Conservation (phyloP, 2,888 invertebrate genomes). For the Cremastobaeus sp. region DNA sequence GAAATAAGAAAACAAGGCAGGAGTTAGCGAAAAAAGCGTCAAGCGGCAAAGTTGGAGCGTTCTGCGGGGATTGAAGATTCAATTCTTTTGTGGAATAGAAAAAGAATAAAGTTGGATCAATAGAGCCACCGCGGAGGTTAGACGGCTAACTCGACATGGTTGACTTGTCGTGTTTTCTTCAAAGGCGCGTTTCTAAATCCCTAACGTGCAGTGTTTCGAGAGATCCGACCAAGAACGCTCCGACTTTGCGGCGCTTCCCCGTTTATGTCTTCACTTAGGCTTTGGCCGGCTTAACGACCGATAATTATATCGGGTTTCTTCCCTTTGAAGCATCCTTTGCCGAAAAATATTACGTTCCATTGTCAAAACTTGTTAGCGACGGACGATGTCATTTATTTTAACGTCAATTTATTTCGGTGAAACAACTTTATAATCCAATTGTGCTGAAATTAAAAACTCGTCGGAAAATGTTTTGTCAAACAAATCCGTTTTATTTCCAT, state of each 20-base stretch:
- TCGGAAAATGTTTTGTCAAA: too few relatives aligned
- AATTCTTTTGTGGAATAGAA: slow-evolving; percentile 71
- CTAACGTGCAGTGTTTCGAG: slow-evolving; percentile 56
- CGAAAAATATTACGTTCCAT: slow-evolving; percentile 21
- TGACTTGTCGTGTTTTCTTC: slow-evolving; percentile 71
- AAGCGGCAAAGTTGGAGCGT: slow-evolving; percentile 65
- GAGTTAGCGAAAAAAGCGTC: slow-evolving; percentile 59
- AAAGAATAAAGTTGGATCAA: slow-evolving; percentile 70
- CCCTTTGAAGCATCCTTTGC: slow-evolving; percentile 11
- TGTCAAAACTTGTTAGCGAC: neutral
- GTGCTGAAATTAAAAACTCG: too few relatives aligned
- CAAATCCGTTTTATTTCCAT: too few relatives aligned
- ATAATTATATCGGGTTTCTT: slow-evolving; percentile 42
- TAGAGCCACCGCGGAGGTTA: slow-evolving; percentile 64
- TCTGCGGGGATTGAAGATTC: slow-evolving; percentile 71
- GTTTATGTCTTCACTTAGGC: slow-evolving; percentile 34
- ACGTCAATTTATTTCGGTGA: neutral
- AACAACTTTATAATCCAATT: neutral
- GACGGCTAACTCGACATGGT: slow-evolving; percentile 63
- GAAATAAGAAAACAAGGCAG: slow-evolving; percentile 35
- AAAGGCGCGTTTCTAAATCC: slow-evolving; percentile 74
- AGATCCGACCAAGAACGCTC: slow-evolving; percentile 52
- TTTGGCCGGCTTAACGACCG: slow-evolving; percentile 34
- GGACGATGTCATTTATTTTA: slow-evolving; percentile 17
- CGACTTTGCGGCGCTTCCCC: slow-evolving; percentile 30